Evolutionary conservation across 2,797 vertebrate species (phyloP).

Genomic region (Gila robusta): DNA sequence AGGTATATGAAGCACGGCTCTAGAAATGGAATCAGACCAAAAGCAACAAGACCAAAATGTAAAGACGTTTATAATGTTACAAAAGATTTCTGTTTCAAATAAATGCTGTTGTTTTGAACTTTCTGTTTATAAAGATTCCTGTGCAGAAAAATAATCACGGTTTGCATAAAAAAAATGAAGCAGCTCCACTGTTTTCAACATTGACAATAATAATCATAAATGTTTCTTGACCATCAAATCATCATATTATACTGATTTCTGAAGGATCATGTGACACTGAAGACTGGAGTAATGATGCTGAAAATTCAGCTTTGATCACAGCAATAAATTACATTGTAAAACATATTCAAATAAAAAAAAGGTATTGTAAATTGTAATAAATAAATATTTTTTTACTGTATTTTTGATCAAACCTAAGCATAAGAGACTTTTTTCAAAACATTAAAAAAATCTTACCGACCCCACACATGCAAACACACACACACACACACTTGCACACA

Average conservation of each 20-base stretch:
- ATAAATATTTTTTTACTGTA: background rate
- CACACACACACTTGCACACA: too few species aligned
- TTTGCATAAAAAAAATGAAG: background rate
- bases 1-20: conserved; percentile 53
- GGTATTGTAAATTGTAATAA: background rate
- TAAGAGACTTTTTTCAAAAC: background rate
- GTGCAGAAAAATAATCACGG: background rate
- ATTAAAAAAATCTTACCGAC: background rate
- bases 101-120: background rate
- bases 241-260: background rate
- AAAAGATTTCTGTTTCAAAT: background rate
- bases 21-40: background rate
- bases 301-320: background rate
- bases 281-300: conserved; percentile 7
- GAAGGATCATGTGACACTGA: background rate
- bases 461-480: too few species aligned
- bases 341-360: background rate
- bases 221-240: background rate
- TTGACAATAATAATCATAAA: background rate
- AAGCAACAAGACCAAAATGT: background rate
- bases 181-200: background rate
- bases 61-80: background rate
- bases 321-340: background rate
- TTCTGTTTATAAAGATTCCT: background rate
- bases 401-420: background rate